A percentile compares a stretch with the other conserved stretches of the same genome.
Evolutionary conservation across 2,888 invertebrate species (phyloP).

Genomic region (Coleophora deauratella): DNA sequence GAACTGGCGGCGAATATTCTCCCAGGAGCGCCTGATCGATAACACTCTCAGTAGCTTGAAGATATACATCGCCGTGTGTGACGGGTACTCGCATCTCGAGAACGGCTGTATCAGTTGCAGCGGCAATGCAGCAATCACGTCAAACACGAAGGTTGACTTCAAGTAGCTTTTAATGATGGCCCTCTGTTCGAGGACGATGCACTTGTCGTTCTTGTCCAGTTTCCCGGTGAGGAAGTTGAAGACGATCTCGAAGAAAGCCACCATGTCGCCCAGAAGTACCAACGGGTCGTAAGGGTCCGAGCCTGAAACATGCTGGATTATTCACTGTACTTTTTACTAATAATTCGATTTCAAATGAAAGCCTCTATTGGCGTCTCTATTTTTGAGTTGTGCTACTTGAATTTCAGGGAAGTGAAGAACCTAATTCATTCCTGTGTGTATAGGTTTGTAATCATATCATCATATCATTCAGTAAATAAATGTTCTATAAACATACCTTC

Average conservation of each 20-base stretch:
- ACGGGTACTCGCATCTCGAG: slow-evolving; percentile 28
- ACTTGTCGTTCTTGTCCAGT: slow-evolving; percentile 33
- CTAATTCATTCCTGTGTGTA: no score
- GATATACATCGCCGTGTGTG: slow-evolving; percentile 35
- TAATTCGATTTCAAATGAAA: no score
- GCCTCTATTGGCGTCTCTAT: no score
- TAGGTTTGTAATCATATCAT: no score
- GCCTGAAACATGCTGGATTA: slow-evolving; percentile 35
- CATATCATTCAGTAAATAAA: no score
- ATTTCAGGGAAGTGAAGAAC: no score
- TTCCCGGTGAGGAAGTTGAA: slow-evolving; percentile 44
- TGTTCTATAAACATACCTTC: no score
- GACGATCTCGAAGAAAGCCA: slow-evolving; percentile 34
- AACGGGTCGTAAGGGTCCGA: slow-evolving; percentile 29
- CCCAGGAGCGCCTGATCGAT: slow-evolving; percentile 25
- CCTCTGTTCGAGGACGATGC: slow-evolving; percentile 30
- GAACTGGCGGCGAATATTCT: slow-evolving; percentile 30
- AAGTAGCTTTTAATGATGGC: slow-evolving; percentile 35
- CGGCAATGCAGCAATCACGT: slow-evolving; percentile 34
- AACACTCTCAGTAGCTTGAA: slow-evolving; percentile 34
- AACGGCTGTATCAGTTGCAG: slow-evolving; percentile 33
- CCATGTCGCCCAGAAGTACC: slow-evolving; percentile 32
- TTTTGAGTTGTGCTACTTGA: no score
- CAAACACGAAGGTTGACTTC: slow-evolving; percentile 26
- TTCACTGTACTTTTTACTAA: no score